Conservation (phyloP, 2,113 vertebrate species). For the Chloroceryle aenea region DNA sequence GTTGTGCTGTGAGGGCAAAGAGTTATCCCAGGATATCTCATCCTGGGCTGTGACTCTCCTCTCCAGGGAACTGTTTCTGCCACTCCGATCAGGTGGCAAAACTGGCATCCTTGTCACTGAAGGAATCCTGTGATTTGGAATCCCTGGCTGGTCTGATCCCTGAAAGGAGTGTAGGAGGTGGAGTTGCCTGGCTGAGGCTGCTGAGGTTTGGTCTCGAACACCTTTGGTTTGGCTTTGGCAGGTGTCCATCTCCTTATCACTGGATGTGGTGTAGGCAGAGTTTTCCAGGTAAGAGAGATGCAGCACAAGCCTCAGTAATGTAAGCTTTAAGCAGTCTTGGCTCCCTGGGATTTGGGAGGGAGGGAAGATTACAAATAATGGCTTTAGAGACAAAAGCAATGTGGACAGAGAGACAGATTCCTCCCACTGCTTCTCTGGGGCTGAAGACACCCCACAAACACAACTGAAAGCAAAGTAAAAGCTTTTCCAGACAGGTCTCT, state of each 20-base stretch:
- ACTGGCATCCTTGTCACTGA: background rate
- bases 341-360: background rate
- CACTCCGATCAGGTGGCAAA: background rate
- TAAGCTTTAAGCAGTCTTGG: background rate
- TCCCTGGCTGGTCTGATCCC: background rate
- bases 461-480: background rate
- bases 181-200: background rate
- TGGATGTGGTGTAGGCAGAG: background rate
- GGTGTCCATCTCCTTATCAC: background rate
- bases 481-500: background rate
- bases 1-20: background rate
- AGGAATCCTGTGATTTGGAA: background rate
- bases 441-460: background rate
- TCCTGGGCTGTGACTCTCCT: background rate
- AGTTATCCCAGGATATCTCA: background rate
- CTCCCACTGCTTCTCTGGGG: background rate
- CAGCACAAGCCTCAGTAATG: background rate
- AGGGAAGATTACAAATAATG: conserved; percentile 28
- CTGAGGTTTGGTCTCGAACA: background rate
- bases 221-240: background rate
- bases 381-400: background rate
- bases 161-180: background rate
- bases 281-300: background rate
- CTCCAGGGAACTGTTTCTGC: background rate
- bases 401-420: background rate